Base-by-base conservation (phyloP, 1,140 invertebrate species). In the Heliconius nattereri region DNA sequence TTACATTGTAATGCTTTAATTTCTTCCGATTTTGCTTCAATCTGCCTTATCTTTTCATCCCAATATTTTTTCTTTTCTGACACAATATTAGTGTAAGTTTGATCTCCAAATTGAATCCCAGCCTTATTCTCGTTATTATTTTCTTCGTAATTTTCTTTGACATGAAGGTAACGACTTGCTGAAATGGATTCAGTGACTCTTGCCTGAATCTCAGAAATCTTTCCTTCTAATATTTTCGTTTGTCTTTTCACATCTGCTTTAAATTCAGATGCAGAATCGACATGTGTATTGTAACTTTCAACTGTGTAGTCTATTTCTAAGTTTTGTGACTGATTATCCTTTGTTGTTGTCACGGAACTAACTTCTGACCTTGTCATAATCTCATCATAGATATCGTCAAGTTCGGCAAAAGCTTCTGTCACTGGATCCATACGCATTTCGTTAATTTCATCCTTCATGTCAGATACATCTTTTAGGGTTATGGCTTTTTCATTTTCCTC, bases 121-220 rank as follows among this genome's bases (percentile, higher is more conserved):
- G 86, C 83, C 49, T 82, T 84, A 72, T 84, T 81, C 71, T 82
- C 29, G 11, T 81, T 80, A 71, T 83, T 78, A 37, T 79, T 76
- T 78, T 81, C 35, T 57, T 84, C 66, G 57, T 71, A 54, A 70
- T 76, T 82, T 78, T 85, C 77, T 60, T 87, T 75, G 66, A 76
- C 71, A 84, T 83, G 90, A 94, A 93, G 90, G 91, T 85, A 88
- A 79, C 90, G 94, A 95, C 92, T 95, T 95, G 83, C 94, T 94
- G 91, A 92, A 91, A 89, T 83, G 83, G 90, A 94, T 94, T 95
- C 94, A 95, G 93, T 91, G 87, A 88, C 88, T 90, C 85, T 89
- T 87, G 89, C 83, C 93, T 95, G 94, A 95, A 95, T 89, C 91
- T 92, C 92, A 91, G 93, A 95, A 95, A 94, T 94, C 94, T 86